Evolutionary conservation across 2,113 vertebrate genomes (phyloP).

Genomic region (Channa maculata): DNA sequence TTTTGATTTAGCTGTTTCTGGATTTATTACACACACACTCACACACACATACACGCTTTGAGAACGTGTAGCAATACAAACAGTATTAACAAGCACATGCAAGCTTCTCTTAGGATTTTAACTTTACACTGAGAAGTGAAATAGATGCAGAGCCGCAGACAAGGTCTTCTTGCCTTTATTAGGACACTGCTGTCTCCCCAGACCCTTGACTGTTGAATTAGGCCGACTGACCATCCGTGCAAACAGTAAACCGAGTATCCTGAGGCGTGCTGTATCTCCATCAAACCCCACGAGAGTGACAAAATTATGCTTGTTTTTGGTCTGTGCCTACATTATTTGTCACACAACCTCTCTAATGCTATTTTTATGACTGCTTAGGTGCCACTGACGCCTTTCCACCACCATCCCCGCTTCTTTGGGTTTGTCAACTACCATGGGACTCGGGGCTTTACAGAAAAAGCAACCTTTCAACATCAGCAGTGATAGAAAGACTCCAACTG

Average conservation of each 20-base stretch:
- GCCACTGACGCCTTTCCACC: not conserved
- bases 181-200: constrained; percentile 9
- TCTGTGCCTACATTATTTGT: constrained; percentile 10
- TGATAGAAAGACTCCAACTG: not conserved
- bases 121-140: constrained; percentile 9
- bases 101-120: not conserved
- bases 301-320: constrained; percentile 29
- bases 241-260: constrained; percentile 12
- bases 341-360: constrained; percentile 15
- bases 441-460: not conserved
- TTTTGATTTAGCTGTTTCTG: constrained; percentile 16
- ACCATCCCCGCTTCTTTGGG: not conserved
- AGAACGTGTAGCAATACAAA: not conserved
- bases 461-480: not conserved
- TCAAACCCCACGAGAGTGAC: constrained; percentile 12
- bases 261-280: constrained; percentile 18
- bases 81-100: not conserved
- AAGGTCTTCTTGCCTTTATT: constrained; percentile 6
- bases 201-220: constrained; percentile 16
- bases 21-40: not conserved
- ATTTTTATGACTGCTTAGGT: constrained; percentile 6
- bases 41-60: not conserved
- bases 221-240: constrained; percentile 5
- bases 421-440: not conserved
- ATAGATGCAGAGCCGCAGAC: not conserved